Percentiles rank a stretch among this genome's conserved stretches.
Conservation (phyloP, 2,797 vertebrate species). For the Acipenser ruthenus region DNA sequence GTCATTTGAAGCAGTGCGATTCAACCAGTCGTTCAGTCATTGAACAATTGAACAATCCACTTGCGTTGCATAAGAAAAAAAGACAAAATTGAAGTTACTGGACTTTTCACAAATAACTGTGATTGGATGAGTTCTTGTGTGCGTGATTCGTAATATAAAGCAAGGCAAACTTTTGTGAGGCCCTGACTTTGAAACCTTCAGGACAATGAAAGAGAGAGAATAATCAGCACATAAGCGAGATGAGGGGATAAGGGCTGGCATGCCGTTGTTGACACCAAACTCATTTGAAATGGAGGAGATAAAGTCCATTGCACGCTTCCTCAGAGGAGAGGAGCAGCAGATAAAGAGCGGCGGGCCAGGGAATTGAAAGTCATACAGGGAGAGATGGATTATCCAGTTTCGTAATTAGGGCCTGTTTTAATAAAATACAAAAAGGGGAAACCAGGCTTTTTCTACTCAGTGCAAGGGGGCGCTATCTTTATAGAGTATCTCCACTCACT, state of each 20-base stretch:
- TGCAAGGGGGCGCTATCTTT: neutral
- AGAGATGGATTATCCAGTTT: neutral
- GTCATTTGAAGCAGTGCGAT: no score
- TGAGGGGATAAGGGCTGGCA: neutral
- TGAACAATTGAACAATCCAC: no score
- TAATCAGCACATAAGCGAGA: neutral
- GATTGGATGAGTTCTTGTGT: no score
- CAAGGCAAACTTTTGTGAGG: neutral
- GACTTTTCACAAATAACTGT: no score
- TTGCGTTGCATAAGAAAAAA: no score
- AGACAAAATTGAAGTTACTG: no score
- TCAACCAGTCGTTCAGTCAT: no score
- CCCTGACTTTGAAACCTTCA: neutral
- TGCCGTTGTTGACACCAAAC: neutral
- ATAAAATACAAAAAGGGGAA: slow-evolving; percentile 4
- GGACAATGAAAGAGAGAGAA: neutral
- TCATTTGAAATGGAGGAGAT: slow-evolving; percentile 7
- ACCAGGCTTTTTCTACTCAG: slow-evolving; percentile 1
- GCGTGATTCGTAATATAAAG: neutral
- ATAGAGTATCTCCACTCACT: neutral
- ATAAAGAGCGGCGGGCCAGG: neutral
- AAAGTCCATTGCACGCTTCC: neutral
- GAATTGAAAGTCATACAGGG: neutral
- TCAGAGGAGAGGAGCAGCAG: neutral
- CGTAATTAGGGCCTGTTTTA: slow-evolving; percentile 8